Evolutionary conservation across 2,797 vertebrate species (phyloP), one percentile per base, ranked within the genome.

Genomic region (Numenius phaeopus): DNA sequence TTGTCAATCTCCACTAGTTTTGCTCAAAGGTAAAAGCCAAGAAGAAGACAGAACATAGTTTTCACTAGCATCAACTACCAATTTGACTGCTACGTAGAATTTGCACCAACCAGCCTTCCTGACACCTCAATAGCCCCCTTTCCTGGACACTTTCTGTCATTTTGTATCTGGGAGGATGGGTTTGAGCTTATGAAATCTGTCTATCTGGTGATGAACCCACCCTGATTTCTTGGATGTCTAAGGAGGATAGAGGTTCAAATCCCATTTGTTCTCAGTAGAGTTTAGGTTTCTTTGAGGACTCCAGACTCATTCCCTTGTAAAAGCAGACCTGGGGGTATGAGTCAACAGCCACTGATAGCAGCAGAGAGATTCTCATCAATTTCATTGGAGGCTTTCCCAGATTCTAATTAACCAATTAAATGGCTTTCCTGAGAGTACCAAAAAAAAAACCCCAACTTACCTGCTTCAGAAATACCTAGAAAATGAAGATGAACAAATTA

Each of bases 401-500:
- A 44, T 17, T 90, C 52, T 90, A 89, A 93, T 86, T 94, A 90
- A 94, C 55, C 67, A 90, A 70, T 66, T 88, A 89, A 91, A 79
- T 78, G 55, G 62, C 66, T 59, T 90, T 93, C 70, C 73, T 93
- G 95, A 76, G 27, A n/a, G 14, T 70, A 44, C 11, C 15, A 55
- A 82, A 83, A 32, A 78, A 37, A 52, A 16, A 7, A 3, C 23
- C 3, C 18, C 14, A 65, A 52, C 22, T 67, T 66, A 83, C 13
- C 62, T 91, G 18, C 52, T 86, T 83, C 76, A 93, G 55, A 90
- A 83, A 96, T 62, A 77, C 37, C 57, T 70, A 87, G 49, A 80
- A 95, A 93, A 95, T 66, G 3, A 84, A 93, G 90, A 94, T 47
- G 2, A 95, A 70, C 40, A 84, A 89, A 90, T 86, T 87, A 85